A percentile compares a stretch with the other conserved stretches of the same genome.
These are phyloP conservation scores for Nothocercus nigrocapillus DNA, from an alignment of 2,113 vertebrate species.

Conservation along the genomic window DNA sequence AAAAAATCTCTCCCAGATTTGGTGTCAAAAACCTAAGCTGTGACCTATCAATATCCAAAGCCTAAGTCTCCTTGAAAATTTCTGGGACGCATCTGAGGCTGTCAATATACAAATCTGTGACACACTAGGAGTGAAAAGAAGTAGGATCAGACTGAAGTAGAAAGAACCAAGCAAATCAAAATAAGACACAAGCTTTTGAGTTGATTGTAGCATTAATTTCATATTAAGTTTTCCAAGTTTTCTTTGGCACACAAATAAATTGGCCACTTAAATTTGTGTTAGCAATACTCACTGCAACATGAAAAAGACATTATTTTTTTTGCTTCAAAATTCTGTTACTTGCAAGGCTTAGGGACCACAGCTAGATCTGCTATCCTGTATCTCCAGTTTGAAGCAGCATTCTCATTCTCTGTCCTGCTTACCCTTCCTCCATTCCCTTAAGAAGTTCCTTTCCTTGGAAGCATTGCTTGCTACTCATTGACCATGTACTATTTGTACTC, in stretches of 20 bases:
- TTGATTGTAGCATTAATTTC: not conserved
- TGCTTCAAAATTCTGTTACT: not conserved
- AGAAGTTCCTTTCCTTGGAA: not conserved
- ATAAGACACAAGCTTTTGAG: not conserved
- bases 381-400: not conserved
- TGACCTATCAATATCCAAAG: not conserved
- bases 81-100: not conserved
- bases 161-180: rapidly evolving
- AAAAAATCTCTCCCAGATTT: not conserved
- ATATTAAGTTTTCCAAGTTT: not conserved
- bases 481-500: not conserved
- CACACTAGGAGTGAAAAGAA: not conserved
- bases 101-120: not conserved
- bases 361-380: rapidly evolving
- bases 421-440: not conserved
- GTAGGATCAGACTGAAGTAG: not conserved
- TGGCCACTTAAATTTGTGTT: not conserved
- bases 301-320: not conserved
- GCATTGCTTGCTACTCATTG: not conserved
- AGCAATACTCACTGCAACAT: rapidly evolving
- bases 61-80: not conserved
- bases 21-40: not conserved
- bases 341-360: rapidly evolving
- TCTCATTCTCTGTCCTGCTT: not conserved
- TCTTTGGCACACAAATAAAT: not conserved